Base-by-base conservation (phyloP, 2,888 invertebrate genomes). In the Leucophenga maculata region DNA sequence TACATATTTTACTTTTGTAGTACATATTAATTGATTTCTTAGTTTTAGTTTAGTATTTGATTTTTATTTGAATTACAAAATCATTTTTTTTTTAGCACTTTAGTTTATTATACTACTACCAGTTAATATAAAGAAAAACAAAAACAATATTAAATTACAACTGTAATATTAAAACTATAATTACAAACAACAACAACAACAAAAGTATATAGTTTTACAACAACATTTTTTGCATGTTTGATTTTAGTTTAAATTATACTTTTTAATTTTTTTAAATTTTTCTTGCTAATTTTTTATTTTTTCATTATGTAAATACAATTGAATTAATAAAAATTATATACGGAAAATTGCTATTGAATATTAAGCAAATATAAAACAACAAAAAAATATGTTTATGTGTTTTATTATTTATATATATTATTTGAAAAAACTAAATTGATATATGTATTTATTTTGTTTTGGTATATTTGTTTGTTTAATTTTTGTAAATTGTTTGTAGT, bases 331-430 rank as follows among this genome's bases (percentile, higher is more conserved):
- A 71, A 54, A 68, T 59, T 39, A 69, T 65, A 71, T 67, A 50
- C 11, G 32, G 59, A 52, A 52, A 39, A 60, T 74, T 70, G 71
- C 69, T 71, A 71, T 67, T 70, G 74, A 39, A 39, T 39, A 39
- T 39, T 2, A 39, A 57, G 39, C 39, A 39, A 39, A 39, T 1
- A 39, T 11, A 39, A 16, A 52, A 52, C 22, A 31, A 26, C n/a
- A 60, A 22, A 22, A 22, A 55, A 26, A 55, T 9, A 11, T 18
- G 8, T 32, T 1, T 39, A 11, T 39, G 18, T 11, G 4, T 54
- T 54, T 20, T 54, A 54, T 54, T 54, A 54, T 54, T 54, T 54
- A 18, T 18, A 20, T 13, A 18, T 22, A 20, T 9, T 52, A 50
- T 50, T 13, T 50, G 4, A 26, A 26, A 26, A 26, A 26, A 26